Percentiles rank a stretch among this genome's conserved stretches.
These are phyloP conservation scores for Pomatorhinus ruficollis DNA, from an alignment of 2,113 vertebrate species.

Conservation along the genomic window DNA sequence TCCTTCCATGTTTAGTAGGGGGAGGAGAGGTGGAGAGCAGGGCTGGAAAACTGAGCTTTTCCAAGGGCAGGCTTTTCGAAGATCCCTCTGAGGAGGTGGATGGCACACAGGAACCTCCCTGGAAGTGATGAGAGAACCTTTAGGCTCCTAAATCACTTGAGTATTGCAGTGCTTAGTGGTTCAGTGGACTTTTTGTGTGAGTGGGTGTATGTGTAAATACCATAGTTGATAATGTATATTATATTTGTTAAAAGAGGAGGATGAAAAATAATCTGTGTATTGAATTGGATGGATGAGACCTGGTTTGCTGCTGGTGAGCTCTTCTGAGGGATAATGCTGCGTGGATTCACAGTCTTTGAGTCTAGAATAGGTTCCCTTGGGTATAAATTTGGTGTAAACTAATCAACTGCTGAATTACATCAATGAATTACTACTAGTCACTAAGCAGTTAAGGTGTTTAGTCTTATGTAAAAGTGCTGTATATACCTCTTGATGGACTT, in stretches of 20 bases:
- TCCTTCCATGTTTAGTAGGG: background rate
- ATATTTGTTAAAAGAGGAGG: background rate
- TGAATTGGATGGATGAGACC: background rate
- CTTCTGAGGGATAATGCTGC: background rate
- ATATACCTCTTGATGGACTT: background rate
- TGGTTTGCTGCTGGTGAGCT: background rate
- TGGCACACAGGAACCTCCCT: background rate
- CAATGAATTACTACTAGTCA: background rate
- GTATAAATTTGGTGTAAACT: background rate
- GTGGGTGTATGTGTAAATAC: background rate
- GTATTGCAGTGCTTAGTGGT: background rate
- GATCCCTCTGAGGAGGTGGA: background rate
- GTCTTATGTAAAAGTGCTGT: background rate
- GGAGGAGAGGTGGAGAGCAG: background rate
- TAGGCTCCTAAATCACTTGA: background rate
- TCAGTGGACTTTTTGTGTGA: background rate
- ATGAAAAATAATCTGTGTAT: background rate
- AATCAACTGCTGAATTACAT: background rate
- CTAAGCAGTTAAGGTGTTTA: background rate
- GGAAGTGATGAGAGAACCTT: background rate
- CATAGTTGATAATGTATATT: background rate
- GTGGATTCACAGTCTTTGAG: background rate
- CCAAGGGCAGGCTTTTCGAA: background rate
- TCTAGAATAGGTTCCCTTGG: background rate
- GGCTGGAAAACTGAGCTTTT: background rate